A percentile compares a stretch with the other conserved stretches of the same genome.
Evolutionary conservation across 1,140 invertebrate genomes (phyloP).

Genomic region (Drosophila tristis): DNA sequence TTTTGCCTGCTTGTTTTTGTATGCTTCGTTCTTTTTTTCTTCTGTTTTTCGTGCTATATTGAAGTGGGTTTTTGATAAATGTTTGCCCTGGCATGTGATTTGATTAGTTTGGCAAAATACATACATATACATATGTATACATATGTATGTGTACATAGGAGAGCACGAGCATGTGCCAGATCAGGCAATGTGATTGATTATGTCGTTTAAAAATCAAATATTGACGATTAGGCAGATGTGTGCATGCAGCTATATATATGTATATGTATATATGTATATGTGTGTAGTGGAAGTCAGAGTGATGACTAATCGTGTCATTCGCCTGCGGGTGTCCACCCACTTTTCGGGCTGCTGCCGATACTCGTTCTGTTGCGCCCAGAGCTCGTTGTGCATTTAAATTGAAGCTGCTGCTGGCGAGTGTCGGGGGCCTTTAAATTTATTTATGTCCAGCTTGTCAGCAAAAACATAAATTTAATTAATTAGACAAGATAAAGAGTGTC

Average conservation of each 20-base stretch:
- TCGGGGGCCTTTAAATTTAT: slow-evolving; percentile 65
- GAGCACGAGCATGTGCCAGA: slow-evolving; percentile 3
- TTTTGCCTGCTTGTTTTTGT: slow-evolving; percentile 14
- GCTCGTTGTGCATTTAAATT: slow-evolving; percentile 60
- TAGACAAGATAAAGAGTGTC: slow-evolving; percentile 68
- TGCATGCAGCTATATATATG: slow-evolving; percentile 1
- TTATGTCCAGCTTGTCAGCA: slow-evolving; percentile 67
- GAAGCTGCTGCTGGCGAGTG: slow-evolving; percentile 47
- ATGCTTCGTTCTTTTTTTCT: slow-evolving; percentile 8
- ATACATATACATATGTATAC: slow-evolving; percentile 11
- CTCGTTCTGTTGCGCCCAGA: slow-evolving; percentile 13
- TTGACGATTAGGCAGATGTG: slow-evolving; percentile 67
- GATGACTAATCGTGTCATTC: slow-evolving; percentile 43
- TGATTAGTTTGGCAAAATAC: slow-evolving; percentile 69
- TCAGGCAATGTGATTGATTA: slow-evolving; percentile 61
- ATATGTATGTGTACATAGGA: not conserved
- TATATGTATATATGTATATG: slow-evolving; percentile 5
- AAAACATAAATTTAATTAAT: slow-evolving; percentile 77
- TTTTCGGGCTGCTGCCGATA: slow-evolving; percentile 16
- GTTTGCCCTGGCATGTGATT: slow-evolving; percentile 72
- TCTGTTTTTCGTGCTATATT: slow-evolving; percentile 43
- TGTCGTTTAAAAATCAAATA: slow-evolving; percentile 74
- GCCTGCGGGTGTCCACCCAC: slow-evolving; percentile 22
- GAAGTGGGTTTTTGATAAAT: slow-evolving; percentile 64
- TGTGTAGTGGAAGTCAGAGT: slow-evolving; percentile 34